Conservation (phyloP, 2,888 invertebrate species). For the Parelbella ahira region DNA sequence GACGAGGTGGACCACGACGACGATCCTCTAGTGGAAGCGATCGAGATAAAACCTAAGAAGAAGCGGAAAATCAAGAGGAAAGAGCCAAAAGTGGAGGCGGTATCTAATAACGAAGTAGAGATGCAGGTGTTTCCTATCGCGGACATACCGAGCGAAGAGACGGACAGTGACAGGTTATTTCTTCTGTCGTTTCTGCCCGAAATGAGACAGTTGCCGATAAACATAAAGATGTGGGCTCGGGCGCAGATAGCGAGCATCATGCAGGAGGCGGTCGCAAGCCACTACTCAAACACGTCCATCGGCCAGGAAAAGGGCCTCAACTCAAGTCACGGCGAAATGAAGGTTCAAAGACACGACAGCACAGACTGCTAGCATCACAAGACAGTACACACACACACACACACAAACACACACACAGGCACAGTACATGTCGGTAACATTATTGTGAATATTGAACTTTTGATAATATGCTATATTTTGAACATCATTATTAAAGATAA, state of each 20-base stretch:
- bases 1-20: too few species aligned
- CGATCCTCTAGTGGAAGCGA: constrained; percentile 19
- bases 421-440: too few species aligned
- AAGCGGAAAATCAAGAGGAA: constrained; percentile 39
- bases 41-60: constrained; percentile 31
- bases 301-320: constrained; percentile 28
- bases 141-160: constrained; percentile 47
- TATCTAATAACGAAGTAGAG: constrained; percentile 52
- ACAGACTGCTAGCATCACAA: constrained; percentile 13
- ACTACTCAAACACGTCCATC: constrained; percentile 48
- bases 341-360: constrained; percentile 44
- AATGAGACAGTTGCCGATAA: constrained; percentile 60
- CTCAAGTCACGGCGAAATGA: constrained; percentile 37
- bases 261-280: constrained; percentile 66
- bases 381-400: too few species aligned
- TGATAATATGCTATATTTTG: too few species aligned
- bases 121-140: constrained; percentile 51
- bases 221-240: constrained; percentile 72
- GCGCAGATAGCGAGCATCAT: constrained; percentile 68
- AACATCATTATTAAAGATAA: too few species aligned
- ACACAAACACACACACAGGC: too few species aligned
- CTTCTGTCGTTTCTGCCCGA: constrained; percentile 67
- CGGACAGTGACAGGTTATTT: constrained; percentile 61
- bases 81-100: constrained; percentile 36
- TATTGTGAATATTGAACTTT: too few species aligned